Conservation (phyloP, 2,888 invertebrate species). For the Spodoptera picta region DNA sequence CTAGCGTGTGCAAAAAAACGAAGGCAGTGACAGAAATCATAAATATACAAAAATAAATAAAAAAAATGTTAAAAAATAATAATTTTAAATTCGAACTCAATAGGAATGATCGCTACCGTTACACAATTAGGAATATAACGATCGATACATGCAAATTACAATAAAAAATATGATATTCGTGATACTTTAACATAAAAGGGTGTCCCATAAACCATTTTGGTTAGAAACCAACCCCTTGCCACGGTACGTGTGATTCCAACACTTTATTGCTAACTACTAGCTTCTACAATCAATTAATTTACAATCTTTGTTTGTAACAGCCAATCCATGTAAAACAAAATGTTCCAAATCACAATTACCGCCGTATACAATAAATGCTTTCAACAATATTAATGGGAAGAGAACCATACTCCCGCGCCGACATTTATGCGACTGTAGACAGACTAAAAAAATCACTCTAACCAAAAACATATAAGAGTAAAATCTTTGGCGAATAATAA, state of each 20-base stretch:
- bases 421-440: conserved; percentile 47
- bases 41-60: conserved; percentile 58
- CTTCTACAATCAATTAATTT: too few relatives aligned
- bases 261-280: conserved; percentile 19
- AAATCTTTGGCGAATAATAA: conserved; percentile 5
- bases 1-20: conserved; percentile 57
- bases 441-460: conserved; percentile 15
- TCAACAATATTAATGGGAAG: conserved; percentile 65
- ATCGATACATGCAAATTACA: conserved; percentile 72
- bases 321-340: not conserved
- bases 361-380: conserved; percentile 75
- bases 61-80: conserved; percentile 56
- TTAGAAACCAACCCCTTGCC: conserved; percentile 72
- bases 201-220: conserved; percentile 73
- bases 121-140: conserved; percentile 70
- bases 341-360: conserved; percentile 61
- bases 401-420: conserved; percentile 64
- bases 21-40: conserved; percentile 64
- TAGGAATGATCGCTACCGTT: conserved; percentile 80
- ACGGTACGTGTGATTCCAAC: conserved; percentile 57
- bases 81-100: conserved; percentile 79
- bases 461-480: conserved; percentile 5
- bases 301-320: too few relatives aligned
- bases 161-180: conserved; percentile 54
- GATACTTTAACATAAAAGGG: conserved; percentile 56